Evolutionary conservation across 1,140 invertebrate genomes (phyloP).

Genomic region (Drosophila tristis): DNA sequence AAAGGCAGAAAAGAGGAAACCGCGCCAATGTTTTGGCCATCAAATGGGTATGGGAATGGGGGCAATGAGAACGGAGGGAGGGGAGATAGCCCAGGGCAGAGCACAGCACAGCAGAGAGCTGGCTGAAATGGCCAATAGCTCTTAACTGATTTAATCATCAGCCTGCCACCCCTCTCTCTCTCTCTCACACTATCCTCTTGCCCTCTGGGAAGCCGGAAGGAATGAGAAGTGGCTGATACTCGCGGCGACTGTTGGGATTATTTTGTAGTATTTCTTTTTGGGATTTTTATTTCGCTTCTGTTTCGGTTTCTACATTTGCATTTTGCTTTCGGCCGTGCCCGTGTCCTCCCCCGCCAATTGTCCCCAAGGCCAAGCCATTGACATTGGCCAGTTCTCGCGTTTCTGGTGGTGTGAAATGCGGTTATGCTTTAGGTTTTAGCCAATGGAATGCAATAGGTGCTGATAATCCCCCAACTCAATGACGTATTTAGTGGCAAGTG

Average conservation of each 20-base stretch:
- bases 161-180: slow-evolving; percentile 13
- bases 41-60: slow-evolving; percentile 3
- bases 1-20: slow-evolving; percentile 15
- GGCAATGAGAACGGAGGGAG: slow-evolving; percentile 4
- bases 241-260: slow-evolving; percentile 53
- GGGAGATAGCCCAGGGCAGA: background rate
- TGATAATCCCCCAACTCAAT: slow-evolving; percentile 45
- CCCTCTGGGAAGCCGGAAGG: slow-evolving; percentile 13
- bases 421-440: slow-evolving; percentile 10
- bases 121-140: slow-evolving; percentile 55
- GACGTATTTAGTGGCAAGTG: slow-evolving; percentile 25
- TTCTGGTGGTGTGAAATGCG: slow-evolving; percentile 22
- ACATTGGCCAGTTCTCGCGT: slow-evolving; percentile 51
- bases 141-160: slow-evolving; percentile 67
- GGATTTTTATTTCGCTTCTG: slow-evolving; percentile 43
- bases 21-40: slow-evolving; percentile 4
- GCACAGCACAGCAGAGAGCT: background rate
- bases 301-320: slow-evolving; percentile 25
- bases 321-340: slow-evolving; percentile 4
- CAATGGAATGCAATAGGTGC: slow-evolving; percentile 31
- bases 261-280: slow-evolving; percentile 61
- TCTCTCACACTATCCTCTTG: background rate
- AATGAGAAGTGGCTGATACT: slow-evolving; percentile 34
- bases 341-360: background rate
- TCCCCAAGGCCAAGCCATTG: slow-evolving; percentile 57